Evolutionary conservation across 2,113 vertebrate genomes (phyloP).

Genomic region (Siniperca knerii): DNA sequence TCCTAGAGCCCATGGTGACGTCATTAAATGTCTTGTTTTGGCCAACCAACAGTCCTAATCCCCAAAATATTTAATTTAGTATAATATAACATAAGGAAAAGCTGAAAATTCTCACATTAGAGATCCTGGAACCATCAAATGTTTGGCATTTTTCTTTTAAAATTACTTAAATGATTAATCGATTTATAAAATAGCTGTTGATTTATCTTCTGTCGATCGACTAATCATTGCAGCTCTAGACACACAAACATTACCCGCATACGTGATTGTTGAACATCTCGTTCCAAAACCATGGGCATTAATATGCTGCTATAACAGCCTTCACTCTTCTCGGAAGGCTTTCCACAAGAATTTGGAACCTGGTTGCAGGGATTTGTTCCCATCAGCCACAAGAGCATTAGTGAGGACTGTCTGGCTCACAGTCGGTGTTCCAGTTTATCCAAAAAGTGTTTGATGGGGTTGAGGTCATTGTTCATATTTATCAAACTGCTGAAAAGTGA

Average conservation of each 20-base stretch:
- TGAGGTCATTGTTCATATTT: neutral
- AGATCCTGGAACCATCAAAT: neutral
- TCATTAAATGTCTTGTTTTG: neutral
- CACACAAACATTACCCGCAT: neutral
- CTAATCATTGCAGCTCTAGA: neutral
- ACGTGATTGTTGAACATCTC: neutral
- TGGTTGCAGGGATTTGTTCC: neutral
- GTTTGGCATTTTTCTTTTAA: neutral
- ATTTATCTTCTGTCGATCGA: neutral
- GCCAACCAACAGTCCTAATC: no score
- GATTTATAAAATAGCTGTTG: no score
- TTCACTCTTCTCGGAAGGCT: neutral
- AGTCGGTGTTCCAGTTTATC: neutral
- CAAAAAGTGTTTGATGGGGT: neutral
- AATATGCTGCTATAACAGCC: neutral
- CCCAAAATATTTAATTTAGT: neutral
- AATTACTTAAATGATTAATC: neutral
- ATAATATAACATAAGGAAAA: neutral
- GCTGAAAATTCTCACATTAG: neutral
- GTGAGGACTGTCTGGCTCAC: neutral
- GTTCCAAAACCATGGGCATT: neutral
- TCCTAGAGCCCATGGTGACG: neutral
- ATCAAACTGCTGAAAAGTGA: neutral
- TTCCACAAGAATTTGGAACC: neutral
- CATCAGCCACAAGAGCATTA: conserved; percentile 9